Evolutionary conservation across 2,888 invertebrate species (phyloP).

Genomic region (Macrosiphum euphorbiae): DNA sequence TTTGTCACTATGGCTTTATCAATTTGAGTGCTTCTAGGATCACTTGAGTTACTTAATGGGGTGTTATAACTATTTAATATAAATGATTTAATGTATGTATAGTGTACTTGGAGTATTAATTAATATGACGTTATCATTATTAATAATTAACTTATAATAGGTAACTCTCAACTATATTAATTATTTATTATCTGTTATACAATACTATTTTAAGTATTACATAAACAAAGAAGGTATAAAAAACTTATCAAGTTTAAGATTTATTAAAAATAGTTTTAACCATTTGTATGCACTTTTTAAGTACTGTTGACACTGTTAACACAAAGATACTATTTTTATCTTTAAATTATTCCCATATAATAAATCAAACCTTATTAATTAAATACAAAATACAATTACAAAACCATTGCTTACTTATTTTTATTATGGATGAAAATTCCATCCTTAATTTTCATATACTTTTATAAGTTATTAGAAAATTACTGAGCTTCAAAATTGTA

Average conservation of each 20-base stretch:
- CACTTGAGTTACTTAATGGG: not conserved
- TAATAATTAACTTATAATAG: not conserved
- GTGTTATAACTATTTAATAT: not conserved
- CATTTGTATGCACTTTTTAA: not conserved
- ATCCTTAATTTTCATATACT: not conserved
- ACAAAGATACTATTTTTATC: not conserved
- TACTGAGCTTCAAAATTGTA: not conserved
- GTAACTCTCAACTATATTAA: conserved; percentile 5
- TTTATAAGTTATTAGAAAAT: not conserved
- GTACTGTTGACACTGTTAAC: not conserved
- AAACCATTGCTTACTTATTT: not conserved
- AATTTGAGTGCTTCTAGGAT: conserved; percentile 27
- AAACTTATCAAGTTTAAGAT: not conserved
- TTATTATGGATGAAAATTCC: not conserved
- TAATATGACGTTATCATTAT: conserved; percentile 21
- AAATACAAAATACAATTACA: not conserved
- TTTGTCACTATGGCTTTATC: conserved; percentile 11
- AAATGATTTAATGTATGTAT: not conserved
- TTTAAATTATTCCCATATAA: not conserved
- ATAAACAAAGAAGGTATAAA: not conserved
- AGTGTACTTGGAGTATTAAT: conserved; percentile 7
- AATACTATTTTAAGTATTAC: conserved; percentile 22
- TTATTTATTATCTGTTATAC: conserved; percentile 41
- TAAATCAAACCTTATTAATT: not conserved
- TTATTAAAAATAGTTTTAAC: not conserved